Percentiles rank a stretch among this genome's conserved stretches.
Evolutionary conservation across 2,797 vertebrate species (phyloP).

Genomic region (Eulemur coronatus): DNA sequence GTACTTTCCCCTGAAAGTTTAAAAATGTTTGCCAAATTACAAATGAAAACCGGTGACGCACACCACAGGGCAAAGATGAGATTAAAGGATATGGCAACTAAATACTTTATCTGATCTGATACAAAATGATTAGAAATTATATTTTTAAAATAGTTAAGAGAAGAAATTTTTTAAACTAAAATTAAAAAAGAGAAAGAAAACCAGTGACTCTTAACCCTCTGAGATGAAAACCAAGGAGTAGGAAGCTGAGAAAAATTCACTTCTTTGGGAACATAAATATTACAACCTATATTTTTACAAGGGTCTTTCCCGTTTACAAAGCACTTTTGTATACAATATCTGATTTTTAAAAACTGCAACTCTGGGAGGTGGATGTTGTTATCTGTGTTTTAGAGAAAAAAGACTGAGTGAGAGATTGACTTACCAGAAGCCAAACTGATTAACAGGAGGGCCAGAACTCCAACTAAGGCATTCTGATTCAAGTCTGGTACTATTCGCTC

Average conservation of each 20-base stretch:
- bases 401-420: background rate
- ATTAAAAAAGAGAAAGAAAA: background rate
- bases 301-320: background rate
- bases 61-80: background rate
- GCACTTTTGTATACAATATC: background rate
- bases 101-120: background rate
- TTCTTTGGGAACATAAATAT: background rate
- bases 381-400: constrained; percentile 35
- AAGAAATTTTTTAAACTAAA: background rate
- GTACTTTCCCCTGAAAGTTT: constrained; percentile 95
- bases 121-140: background rate
- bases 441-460: background rate
- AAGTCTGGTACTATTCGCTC: background rate
- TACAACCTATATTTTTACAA: background rate
- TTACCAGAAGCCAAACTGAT: background rate
- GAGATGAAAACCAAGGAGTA: background rate
- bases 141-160: background rate
- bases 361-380: background rate
- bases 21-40: constrained; percentile 79
- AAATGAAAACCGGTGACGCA: constrained; percentile 6
- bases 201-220: background rate
- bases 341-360: background rate
- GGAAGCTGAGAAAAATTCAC: background rate
- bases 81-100: background rate
- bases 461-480: constrained; percentile 27